Conservation (phyloP, 2,113 vertebrate genomes). For the Cricetomys ansorgei region DNA sequence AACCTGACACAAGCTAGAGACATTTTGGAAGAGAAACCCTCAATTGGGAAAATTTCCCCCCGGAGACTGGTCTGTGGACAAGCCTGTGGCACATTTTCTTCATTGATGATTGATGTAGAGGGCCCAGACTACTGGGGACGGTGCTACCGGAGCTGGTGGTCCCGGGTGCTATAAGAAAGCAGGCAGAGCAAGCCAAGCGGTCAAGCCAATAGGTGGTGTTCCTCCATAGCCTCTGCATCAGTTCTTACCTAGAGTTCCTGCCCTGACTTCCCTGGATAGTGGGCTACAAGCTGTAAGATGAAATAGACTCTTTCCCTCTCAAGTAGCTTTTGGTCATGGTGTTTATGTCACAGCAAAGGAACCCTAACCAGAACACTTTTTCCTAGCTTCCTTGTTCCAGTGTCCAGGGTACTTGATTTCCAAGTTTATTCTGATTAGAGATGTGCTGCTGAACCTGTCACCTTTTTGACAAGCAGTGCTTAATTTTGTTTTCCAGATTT, state of each 20-base stretch:
- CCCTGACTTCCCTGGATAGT: neutral
- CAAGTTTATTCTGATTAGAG: neutral
- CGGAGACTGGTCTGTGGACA: neutral
- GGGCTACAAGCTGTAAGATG: neutral
- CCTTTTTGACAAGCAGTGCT: neutral
- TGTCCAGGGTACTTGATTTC: neutral
- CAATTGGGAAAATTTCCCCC: neutral
- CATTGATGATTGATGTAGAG: neutral
- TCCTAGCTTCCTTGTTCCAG: neutral
- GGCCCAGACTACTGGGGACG: neutral
- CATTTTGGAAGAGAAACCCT: neutral
- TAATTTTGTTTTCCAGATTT: neutral
- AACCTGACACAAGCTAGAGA: neutral
- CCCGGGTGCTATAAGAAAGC: neutral
- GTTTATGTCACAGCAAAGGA: neutral
- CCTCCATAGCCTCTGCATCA: neutral
- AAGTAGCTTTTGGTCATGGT: neutral
- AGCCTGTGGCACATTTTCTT: neutral
- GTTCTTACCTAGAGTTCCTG: neutral
- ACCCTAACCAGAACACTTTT: neutral
- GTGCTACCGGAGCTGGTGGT: neutral
- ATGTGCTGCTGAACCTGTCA: neutral
- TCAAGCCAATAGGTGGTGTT: neutral
- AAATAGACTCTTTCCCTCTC: neutral
- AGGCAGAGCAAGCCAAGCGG: neutral